A percentile compares a stretch with the other conserved stretches of the same genome.
phyloP scores from a whole-genome alignment of 2,797 vertebrate genomes.

The Crenuchus spilurus region DNA sequence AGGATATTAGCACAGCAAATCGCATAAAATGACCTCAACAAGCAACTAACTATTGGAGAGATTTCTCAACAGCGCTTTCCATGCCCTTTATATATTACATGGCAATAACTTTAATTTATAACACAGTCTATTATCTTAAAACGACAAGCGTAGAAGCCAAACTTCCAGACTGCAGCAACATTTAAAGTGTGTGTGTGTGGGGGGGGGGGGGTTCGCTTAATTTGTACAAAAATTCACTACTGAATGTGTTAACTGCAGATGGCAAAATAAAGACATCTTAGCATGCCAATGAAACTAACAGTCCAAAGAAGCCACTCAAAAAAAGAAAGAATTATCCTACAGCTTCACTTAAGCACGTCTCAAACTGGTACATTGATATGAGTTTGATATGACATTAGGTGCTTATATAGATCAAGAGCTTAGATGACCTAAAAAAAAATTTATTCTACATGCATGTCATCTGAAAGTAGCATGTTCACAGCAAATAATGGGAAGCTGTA shows the following conservation, averaged over 20 bases:
- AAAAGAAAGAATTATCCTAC: no score
- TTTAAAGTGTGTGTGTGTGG: not conserved
- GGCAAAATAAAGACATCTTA: not conserved
- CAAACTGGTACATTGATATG: no score
- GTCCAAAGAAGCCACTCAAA: no score
- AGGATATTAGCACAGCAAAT: not conserved
- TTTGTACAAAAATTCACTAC: no score
- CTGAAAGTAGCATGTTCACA: not conserved
- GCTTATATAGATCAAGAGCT: no score
- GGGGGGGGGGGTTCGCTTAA: no score
- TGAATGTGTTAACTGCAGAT: no score
- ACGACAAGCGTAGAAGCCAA: not conserved
- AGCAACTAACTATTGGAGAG: not conserved
- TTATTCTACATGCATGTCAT: not conserved
- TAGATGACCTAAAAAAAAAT: not conserved
- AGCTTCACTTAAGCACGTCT: no score
- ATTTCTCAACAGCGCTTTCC: not conserved
- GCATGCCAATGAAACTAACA: no score
- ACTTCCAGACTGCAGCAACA: not conserved
- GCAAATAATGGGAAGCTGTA: constrained; percentile 30
- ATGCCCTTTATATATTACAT: not conserved
- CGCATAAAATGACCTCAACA: not conserved
- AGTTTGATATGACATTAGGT: not conserved
- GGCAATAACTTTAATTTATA: constrained; percentile 9
- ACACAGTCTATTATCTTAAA: not conserved